Conservation (phyloP, 2,797 vertebrate genomes). For the Peromyscus eremicus region DNA sequence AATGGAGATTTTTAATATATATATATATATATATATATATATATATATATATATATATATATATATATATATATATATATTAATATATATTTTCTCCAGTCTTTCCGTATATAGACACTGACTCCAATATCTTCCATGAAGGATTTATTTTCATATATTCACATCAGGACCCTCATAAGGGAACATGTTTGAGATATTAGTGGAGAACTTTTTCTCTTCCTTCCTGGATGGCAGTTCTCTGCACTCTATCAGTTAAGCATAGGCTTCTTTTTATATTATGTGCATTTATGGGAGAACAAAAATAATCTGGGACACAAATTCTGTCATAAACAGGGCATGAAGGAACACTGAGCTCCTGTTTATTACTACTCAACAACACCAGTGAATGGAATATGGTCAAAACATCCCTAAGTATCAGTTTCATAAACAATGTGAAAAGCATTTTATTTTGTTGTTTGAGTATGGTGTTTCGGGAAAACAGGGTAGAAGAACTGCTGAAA, state of each 20-base stretch:
- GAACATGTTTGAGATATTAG: not conserved
- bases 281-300: not conserved
- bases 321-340: not conserved
- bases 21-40: too few species aligned
- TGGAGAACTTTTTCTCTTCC: not conserved
- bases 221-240: not conserved
- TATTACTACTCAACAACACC: not conserved
- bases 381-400: not conserved
- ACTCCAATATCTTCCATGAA: not conserved
- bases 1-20: not conserved
- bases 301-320: not conserved
- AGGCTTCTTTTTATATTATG: not conserved
- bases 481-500: not conserved
- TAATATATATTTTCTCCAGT: not conserved
- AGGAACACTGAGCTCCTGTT: not conserved
- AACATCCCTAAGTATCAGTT: not conserved
- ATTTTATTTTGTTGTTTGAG: not conserved
- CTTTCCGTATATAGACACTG: not conserved
- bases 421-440: not conserved
- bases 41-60: too few species aligned
- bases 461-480: not conserved
- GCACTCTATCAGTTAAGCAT: not conserved
- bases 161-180: not conserved
- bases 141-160: not conserved
- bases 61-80: too few species aligned